phyloP scores from a whole-genome alignment of 1,140 invertebrate species.

The Vanessa atalanta region DNA sequence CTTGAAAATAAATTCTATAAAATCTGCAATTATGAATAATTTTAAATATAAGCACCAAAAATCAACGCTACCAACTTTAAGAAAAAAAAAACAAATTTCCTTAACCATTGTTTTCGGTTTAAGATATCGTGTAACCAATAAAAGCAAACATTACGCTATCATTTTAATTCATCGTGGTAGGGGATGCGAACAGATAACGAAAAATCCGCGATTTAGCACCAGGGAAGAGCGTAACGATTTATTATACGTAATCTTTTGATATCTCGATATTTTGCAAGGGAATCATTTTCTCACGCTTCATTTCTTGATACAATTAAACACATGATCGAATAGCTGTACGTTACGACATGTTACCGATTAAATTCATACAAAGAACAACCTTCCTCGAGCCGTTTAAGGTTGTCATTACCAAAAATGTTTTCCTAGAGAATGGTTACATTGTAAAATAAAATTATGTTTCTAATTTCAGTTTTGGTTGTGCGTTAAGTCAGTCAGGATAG shows the following conservation, averaged over 20 bases:
- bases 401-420: too few relatives aligned
- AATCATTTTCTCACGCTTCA: conserved; percentile 24
- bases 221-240: conserved; percentile 10
- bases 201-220: conserved; percentile 14
- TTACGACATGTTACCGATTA: too few relatives aligned
- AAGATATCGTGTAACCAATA: conserved; percentile 1
- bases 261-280: conserved; percentile 8
- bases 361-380: too few relatives aligned
- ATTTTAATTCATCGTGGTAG: conserved; percentile 5
- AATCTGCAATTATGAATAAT: too few relatives aligned
- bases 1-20: too few relatives aligned
- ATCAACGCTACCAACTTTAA: not conserved
- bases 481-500: too few relatives aligned
- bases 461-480: too few relatives aligned
- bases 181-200: conserved; percentile 8
- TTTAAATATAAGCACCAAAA: not conserved
- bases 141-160: conserved; percentile 3
- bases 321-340: too few relatives aligned
- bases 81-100: not conserved
- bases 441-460: too few relatives aligned
- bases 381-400: too few relatives aligned
- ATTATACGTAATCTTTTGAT: conserved; percentile 29
- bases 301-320: conserved; percentile 1
- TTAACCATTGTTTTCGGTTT: not conserved
- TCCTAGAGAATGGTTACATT: too few relatives aligned